Base-by-base conservation (phyloP, 2,113 vertebrate species). In the Hiodon alosoides region DNA sequence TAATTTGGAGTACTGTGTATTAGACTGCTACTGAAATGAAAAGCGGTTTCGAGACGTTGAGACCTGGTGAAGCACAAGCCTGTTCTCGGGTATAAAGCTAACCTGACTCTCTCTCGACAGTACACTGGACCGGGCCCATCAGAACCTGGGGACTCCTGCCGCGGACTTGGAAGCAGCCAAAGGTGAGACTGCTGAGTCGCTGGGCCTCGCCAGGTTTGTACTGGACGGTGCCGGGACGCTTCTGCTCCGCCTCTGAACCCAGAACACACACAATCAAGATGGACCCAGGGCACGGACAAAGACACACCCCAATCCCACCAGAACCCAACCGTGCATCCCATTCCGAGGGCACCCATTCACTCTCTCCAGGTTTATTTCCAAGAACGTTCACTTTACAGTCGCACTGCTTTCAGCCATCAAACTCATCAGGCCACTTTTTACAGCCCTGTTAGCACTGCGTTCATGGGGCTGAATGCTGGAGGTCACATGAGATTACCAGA, bases 131-230 rank as follows among this genome's bases (percentile, higher is more conserved):
- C 2, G 86, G 89, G 71, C 91, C 93, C 0, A 89, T 87, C 59
- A 91, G 90, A 0, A 89, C 89, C 79, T 96, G 93, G 16, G 95
- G 94, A 78, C 86, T 98, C 87, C 90, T 94, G 77, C 91, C 94
- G 88, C 91, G 90, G 76, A 96, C 94, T 74, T 93, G 92, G 85
- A 98, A 96, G 81, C 95, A 98, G 75, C 95, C 96, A 59, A 98
- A 98, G 2, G 95, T 97, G 83, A 99, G 89, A 83, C 93, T 92
- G 88, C 95, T 98, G 62, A 98, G 90, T 9, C 94, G 91, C 78
- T 95, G 95, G 55, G 94, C 95, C 77, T 98, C 93, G 0, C 86
- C 92, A 5, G 91, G 88, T 74, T 90, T 92, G 62, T 89, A 81
- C 53, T 84, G 14, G 65, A 82, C 80, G 52, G 81, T 75, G 54